Base-by-base conservation (phyloP, 1,140 invertebrate species). In the Sitophilus oryzae region DNA sequence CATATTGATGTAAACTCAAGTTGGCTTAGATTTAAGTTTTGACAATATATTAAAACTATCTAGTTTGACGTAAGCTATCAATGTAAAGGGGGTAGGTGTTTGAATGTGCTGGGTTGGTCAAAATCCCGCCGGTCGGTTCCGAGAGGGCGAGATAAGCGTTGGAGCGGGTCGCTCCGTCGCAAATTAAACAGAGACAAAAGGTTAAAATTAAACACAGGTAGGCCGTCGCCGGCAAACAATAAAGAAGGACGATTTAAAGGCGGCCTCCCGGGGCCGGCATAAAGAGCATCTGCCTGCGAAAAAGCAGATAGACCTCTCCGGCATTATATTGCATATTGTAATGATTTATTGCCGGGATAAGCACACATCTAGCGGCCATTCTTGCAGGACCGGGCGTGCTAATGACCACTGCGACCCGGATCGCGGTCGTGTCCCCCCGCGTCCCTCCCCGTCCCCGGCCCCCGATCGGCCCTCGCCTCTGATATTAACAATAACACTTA, bases 291-390 rank as follows among this genome's bases (percentile, higher is more conserved):
- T 71, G 69, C 68, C 64, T 65, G 65, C 66, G 67, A 69, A 69
- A 69, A 69, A 69, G 59, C 69, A 69, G 68, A 71, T 71, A 71
- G 69, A 71, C 69, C 69, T 71, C 55, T 52, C 65, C 66, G 66
- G 69, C 69, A 71, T 71, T 71, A 71, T 71, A 71, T 71, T 71
- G 69, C 69, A 71, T 71, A 71, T 70, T 70, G 67, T 71, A 70
- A 71, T 71, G 69, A 71, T 71, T 71, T 71, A 71, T 69, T 64
- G 59, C 58, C 62, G 66, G 68, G 67, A 71, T 71, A 71, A 71
- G 69, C 69, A 69, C 63, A 69, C 67, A 69, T 69, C 67, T 64
- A 67, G 67, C 66, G 66, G 67, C 69, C 66, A 67, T 71, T 69
- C 67, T 71, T 71, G 69, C 66, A 70, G 67, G 65, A 55, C 65